Conservation (phyloP, 2,797 vertebrate genomes). For the Agapornis canus region DNA sequence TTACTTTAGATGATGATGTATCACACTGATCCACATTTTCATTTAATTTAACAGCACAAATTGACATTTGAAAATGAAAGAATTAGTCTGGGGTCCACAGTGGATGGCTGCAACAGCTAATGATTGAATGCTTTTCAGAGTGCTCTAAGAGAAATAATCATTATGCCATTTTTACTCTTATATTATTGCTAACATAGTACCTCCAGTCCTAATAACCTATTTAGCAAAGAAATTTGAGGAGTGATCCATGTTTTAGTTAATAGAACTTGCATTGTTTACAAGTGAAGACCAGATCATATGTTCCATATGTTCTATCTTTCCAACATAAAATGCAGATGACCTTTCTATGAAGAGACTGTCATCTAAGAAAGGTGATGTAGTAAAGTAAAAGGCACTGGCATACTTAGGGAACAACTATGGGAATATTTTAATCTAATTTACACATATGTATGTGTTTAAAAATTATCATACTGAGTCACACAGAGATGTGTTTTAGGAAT, state of each 20-base stretch:
- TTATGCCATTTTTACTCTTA: not conserved
- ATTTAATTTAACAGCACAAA: conserved; percentile 55
- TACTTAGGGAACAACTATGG: not conserved
- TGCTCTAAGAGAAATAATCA: not conserved
- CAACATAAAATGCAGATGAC: not conserved
- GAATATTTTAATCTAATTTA: not conserved
- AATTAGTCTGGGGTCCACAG: conserved; percentile 2
- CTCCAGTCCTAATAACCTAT: not conserved
- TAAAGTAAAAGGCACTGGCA: not conserved
- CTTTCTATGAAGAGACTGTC: fast-evolving
- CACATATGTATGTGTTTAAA: not conserved
- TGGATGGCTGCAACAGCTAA: conserved; percentile 8
- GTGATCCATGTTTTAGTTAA: not conserved
- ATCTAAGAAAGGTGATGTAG: not conserved
- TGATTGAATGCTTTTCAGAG: not conserved
- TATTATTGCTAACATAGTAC: not conserved
- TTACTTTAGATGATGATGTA: conserved; percentile 52
- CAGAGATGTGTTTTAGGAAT: not conserved
- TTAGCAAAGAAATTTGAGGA: not conserved
- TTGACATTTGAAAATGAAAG: conserved; percentile 43
- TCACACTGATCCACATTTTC: conserved; percentile 31
- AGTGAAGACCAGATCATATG: not conserved
- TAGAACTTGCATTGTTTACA: not conserved
- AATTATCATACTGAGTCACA: not conserved
- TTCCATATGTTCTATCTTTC: not conserved